Base-by-base conservation (phyloP, 2,888 invertebrate genomes). In the Pediacus dermestoides region DNA sequence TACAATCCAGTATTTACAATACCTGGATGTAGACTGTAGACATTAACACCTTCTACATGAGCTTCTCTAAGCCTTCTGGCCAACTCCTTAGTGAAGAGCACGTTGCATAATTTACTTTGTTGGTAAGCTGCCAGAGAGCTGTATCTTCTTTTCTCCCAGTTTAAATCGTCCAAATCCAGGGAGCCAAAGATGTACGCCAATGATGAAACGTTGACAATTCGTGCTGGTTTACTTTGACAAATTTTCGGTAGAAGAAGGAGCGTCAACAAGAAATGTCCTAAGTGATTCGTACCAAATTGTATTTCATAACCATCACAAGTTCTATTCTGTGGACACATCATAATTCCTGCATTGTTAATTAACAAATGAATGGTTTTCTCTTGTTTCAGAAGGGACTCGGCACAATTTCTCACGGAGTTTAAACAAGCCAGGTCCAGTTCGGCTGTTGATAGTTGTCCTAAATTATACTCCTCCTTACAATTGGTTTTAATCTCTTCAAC, bases 81-180 rank as follows among this genome's bases (percentile, higher is more conserved):
- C 16, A 90, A 68, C 61, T 84, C 82, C 48, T 70, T 76, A 0
- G 84, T 77, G 57, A 89, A 89, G 26, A 90, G 62, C 23, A 89
- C 65, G 60, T 88, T 88, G 0, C 88, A 86, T 34, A 87, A 65
- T 73, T 90, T 89, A 63, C 88, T 88, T 61, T 83, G 83, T 15
- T 71, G 68, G 58, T 90, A 90, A 0, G 86, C 85, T 35, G 74
- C 74, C 3, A 74, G 60, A 2, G 82, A 68, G 49, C 72, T 77
- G 55, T 90, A 91, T 0, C 70, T 63, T 36, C 74, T 71, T 50
- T 70, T 75, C 51, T 85, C 81, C 52, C 77, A 81, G 66, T 89
- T 87, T 6, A 51, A 25, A 63, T 88, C 86, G 4, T 82, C 77
- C 22, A 83, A 80, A 53, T 81, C 70, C 9, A 86, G 76, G 16